Base-by-base conservation (phyloP, 1,140 invertebrate genomes). In the Geopemphigus sp. region DNA sequence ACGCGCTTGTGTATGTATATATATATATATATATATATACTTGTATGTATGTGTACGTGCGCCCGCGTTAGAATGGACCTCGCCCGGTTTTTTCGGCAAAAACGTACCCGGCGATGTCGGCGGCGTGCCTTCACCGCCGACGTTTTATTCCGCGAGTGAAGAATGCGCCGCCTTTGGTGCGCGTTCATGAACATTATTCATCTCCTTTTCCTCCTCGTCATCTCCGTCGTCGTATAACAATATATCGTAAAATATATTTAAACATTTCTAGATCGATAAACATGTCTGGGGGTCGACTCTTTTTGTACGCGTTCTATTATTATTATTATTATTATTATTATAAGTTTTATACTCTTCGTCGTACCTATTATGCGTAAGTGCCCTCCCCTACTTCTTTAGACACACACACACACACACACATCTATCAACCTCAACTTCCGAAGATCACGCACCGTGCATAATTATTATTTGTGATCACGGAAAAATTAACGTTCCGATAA, bases 401-500 rank as follows among this genome's bases (percentile, higher is more conserved):
- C 32, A 8, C 56, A 24, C 22, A 24, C 8, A 8, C 22, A 19
- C 17, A 50, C 47, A 50, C 14, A 12, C 22, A 50, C 4, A n/a
- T n/a, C n/a, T n/a, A n/a, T n/a, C n/a, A n/a, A n/a, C n/a, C n/a
- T n/a, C n/a, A n/a, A n/a, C n/a, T n/a, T n/a, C n/a, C n/a, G n/a
- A n/a, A n/a, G n/a, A n/a, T n/a, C n/a, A 50, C 47, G 15, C 32
- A n/a, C n/a, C 0, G 6, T 1, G 0, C 12, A 45, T 22, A 45
- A 24, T 47, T 68, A 68, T 68, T 47, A 68, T 70, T 26, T 70
- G 45, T 70, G 66, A 50, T 53, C 24, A 70, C 66, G 47, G 50
- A 53, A 53, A 53, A 70, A 70, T 53, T 70, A 29, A 70, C 47
- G 17, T 70, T 70, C 26, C 47, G 24, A 70, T 70, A 70, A 70